A percentile compares a stretch with the other conserved stretches of the same genome.
phyloP scores from a whole-genome alignment of 92 coral and sea anemone species.

The Phenganax stokvisi region DNA sequence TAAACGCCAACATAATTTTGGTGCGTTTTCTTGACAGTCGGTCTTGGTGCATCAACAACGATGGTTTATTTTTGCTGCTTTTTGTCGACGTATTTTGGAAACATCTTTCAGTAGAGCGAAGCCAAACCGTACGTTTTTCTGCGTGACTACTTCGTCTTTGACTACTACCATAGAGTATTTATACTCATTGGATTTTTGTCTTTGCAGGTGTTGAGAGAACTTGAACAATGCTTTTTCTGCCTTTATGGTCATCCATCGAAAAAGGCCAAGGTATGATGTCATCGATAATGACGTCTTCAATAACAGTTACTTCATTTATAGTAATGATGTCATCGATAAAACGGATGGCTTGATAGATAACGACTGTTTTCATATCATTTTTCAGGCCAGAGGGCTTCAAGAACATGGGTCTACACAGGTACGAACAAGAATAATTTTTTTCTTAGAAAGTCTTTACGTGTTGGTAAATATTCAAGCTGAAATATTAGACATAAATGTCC shows the following conservation, averaged over 20 bases:
- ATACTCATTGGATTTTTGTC: background rate
- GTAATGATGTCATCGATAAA: background rate
- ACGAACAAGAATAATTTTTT: background rate
- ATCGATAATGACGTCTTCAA: background rate
- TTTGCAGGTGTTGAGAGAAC: conserved; percentile 72
- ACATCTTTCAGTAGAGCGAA: conserved; percentile 21
- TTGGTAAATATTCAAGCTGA: background rate
- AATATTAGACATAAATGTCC: too few species aligned
- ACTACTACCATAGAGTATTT: background rate
- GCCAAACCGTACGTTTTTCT: conserved; percentile 7
- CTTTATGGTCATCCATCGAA: conserved; percentile 96
- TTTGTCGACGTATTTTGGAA: conserved; percentile 64
- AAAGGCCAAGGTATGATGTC: conserved; percentile 73
- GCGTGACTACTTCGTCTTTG: background rate
- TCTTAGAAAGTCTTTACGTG: background rate
- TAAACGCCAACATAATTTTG: background rate
- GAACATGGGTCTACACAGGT: conserved; percentile 96
- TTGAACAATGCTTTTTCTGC: conserved; percentile 92
- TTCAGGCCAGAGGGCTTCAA: conserved; percentile 80
- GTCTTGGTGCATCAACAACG: conserved; percentile 93
- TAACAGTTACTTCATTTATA: background rate
- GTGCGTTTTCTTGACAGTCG: conserved; percentile 53
- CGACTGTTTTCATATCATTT: background rate
- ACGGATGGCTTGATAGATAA: too few species aligned
- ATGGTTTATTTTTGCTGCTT: conserved; percentile 74